phyloP scores from a whole-genome alignment of 2,113 vertebrate genomes.

The Uropsilus gracilis region DNA sequence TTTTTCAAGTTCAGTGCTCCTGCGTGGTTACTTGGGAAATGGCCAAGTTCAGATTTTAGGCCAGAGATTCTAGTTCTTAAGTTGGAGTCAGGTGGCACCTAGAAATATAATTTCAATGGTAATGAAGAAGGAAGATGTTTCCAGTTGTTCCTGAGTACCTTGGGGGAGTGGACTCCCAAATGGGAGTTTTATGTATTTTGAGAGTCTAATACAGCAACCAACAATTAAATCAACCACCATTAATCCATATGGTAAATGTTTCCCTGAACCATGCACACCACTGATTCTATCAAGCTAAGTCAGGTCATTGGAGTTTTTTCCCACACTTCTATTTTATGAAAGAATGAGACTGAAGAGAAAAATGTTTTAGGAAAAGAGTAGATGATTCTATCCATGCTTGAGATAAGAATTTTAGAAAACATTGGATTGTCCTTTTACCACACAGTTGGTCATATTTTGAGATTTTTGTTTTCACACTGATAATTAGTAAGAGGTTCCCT shows the following conservation, averaged over 20 bases:
- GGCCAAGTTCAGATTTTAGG: not conserved
- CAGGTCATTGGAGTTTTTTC: not conserved
- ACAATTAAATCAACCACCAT: not conserved
- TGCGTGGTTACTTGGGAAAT: not conserved
- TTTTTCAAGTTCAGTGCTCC: not conserved
- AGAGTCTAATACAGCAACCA: not conserved
- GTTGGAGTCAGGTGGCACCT: not conserved
- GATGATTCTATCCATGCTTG: not conserved
- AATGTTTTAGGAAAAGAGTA: not conserved
- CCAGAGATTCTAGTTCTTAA: not conserved
- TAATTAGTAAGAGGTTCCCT: conserved; percentile 40
- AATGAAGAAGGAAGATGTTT: not conserved
- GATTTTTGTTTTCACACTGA: conserved; percentile 63
- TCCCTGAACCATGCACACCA: not conserved
- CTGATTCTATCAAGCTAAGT: not conserved
- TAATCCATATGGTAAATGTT: not conserved
- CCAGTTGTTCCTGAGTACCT: not conserved
- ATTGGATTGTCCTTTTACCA: conserved; percentile 46
- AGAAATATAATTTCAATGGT: not conserved
- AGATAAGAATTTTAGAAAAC: conserved; percentile 57
- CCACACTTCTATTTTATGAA: not conserved
- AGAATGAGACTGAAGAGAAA: not conserved
- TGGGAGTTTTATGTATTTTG: not conserved
- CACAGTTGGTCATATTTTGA: not conserved
- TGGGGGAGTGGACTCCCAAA: not conserved